These are phyloP conservation scores for Asobara japonica DNA, from an alignment of 1,140 invertebrate genomes.

Conservation along the genomic window DNA sequence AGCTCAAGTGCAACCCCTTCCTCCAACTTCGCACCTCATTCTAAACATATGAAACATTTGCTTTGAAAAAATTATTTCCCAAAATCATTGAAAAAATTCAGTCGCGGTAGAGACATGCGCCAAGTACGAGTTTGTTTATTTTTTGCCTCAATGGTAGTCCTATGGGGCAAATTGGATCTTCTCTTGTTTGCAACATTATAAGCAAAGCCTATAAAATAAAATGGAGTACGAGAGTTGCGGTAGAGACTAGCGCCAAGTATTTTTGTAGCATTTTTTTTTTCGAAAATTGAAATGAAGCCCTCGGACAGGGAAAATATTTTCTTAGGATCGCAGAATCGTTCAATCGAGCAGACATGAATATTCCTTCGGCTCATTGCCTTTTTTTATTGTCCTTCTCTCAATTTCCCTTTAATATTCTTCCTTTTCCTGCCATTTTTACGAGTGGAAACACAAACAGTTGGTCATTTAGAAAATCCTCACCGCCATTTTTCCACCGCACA, in stretches of 20 bases:
- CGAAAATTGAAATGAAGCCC: background rate
- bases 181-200: too few relatives aligned
- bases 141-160: too few relatives aligned
- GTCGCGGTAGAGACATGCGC: too few relatives aligned
- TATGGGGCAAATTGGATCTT: too few relatives aligned
- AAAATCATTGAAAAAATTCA: too few relatives aligned
- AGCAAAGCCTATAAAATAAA: too few relatives aligned
- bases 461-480: background rate
- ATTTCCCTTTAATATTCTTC: background rate
- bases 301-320: background rate
- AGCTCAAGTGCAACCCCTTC: background rate
- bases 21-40: background rate
- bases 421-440: background rate
- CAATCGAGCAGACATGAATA: background rate
- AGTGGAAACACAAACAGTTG: background rate
- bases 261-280: background rate
- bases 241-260: too few relatives aligned
- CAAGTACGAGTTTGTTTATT: too few relatives aligned
- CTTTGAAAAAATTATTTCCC: background rate
- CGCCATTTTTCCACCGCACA: background rate
- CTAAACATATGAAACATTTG: background rate
- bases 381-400: background rate
- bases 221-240: too few relatives aligned
- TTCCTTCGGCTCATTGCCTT: background rate
- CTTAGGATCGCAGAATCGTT: background rate